These are phyloP conservation scores for Trichopria drosophilae DNA, from an alignment of 2,888 invertebrate species.

Conservation along the genomic window DNA sequence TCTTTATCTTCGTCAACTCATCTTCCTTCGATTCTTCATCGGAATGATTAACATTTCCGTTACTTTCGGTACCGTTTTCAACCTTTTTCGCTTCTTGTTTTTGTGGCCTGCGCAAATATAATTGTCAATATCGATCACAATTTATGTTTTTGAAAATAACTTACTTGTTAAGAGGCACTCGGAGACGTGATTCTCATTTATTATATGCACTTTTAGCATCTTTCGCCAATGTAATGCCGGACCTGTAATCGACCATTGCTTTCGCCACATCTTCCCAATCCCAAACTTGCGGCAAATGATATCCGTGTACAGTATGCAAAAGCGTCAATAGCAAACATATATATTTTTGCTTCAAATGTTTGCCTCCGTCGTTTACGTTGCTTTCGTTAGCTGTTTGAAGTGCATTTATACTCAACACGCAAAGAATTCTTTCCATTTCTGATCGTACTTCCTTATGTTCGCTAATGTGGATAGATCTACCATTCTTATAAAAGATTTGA, in stretches of 20 bases:
- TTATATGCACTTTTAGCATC: constrained; percentile 60
- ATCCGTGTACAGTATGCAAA: constrained; percentile 55
- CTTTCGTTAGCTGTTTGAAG: constrained; percentile 25
- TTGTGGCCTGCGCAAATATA: constrained; percentile 10
- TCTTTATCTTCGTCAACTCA: constrained; percentile 39
- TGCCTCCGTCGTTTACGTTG: constrained; percentile 32
- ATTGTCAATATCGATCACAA: constrained; percentile 8
- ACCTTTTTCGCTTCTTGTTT: constrained; percentile 3
- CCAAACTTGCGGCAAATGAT: constrained; percentile 50
- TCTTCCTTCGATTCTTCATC: constrained; percentile 37
- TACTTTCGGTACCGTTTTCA: too few relatives aligned
- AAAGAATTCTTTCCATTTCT: constrained; percentile 61
- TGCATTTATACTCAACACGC: constrained; percentile 54
- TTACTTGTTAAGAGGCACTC: constrained; percentile 48
- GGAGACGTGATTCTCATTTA: constrained; percentile 57
- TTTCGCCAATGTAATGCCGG: constrained; percentile 53
- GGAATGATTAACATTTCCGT: constrained; percentile 32
- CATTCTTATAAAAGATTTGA: constrained; percentile 67
- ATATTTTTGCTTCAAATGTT: constrained; percentile 64
- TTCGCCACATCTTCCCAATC: constrained; percentile 58
- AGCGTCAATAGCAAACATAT: constrained; percentile 62
- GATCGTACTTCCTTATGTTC: constrained; percentile 53
- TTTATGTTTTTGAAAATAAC: constrained; percentile 25
- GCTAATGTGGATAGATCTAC: constrained; percentile 61
- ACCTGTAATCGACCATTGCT: constrained; percentile 53